Evolutionary conservation across 2,797 vertebrate genomes (phyloP), one percentile per base, ranked within the genome.

Genomic region (Syngnathus rostellatus): DNA sequence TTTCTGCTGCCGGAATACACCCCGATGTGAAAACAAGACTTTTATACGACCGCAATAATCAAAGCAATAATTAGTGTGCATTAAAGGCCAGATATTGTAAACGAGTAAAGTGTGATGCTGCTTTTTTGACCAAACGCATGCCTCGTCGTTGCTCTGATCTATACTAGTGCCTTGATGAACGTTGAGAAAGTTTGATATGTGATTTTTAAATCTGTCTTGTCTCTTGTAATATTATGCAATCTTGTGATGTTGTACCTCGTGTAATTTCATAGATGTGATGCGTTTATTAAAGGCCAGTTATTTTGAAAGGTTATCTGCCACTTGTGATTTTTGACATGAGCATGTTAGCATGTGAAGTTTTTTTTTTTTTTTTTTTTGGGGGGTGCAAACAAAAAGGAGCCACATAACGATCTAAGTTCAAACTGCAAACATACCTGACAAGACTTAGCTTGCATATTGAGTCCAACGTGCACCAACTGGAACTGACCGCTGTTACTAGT

Each of bases 21-120:
- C 25, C 54, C 25, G 31, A 37, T 4, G 60, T 11, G 57, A 70
- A 76, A 67, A 66, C 72, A 80, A 84, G 80, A 84, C 74, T 85
- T 81, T 61, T 81, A 7, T 62, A 61, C 60, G 71, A 70, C 72
- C 69, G 86, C 86, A 90, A 88, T 87, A 86, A 79, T 73, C 67
- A 66, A 79, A 83, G 79, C 79, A 86, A 87, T 85, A 87, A 77
- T 67, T 77, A 72, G 80, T 80, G 66, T 69, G 50, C 81, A 65
- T 68, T 31, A 74, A 62, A 68, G 62, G 41, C 78, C 81, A 79
- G 80, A 81, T 83, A 69, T 77, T 68, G 65, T 73, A 39, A 64
- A 74, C 60, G 23, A 23, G 6, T 31, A 31, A 62, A 2, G 31
- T 39, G 37, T 57, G 25, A 67, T 72, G 76, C 72, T 79, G 77